phyloP scores from a whole-genome alignment of 2,797 vertebrate species.

The Propithecus deckenii region DNA sequence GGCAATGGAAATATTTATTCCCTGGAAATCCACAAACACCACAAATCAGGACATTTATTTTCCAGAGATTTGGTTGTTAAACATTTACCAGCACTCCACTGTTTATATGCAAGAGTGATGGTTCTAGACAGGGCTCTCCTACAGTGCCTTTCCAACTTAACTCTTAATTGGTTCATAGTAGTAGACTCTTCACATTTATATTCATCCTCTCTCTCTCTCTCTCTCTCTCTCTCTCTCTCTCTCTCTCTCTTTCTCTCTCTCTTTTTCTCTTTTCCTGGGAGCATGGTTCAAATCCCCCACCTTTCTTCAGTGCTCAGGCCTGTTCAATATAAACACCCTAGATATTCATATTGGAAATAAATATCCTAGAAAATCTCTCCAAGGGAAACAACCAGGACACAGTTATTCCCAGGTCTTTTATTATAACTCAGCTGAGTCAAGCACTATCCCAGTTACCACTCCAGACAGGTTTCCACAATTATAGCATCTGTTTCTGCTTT shows the following conservation, averaged over 20 bases:
- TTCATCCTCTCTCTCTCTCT: too few relatives aligned
- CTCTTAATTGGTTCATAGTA: not conserved
- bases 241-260: too few relatives aligned
- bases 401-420: not conserved
- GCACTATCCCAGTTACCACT: not conserved
- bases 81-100: not conserved
- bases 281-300: not conserved
- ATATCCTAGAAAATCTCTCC: not conserved
- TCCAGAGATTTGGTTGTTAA: constrained; percentile 10
- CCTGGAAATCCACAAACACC: not conserved
- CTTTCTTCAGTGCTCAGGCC: not conserved
- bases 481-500: not conserved
- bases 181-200: not conserved
- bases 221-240: too few relatives aligned
- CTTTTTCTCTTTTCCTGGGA: not conserved
- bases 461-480: not conserved
- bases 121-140: not conserved
- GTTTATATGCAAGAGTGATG: not conserved
- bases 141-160: not conserved
- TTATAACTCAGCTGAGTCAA: not conserved
- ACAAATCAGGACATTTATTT: not conserved
- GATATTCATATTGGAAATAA: not conserved
- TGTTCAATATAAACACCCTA: not conserved
- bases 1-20: not conserved
- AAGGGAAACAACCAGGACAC: not conserved